These are phyloP conservation scores for Brachionus rotundiformis DNA, from an alignment of 1,140 invertebrate species.

Conservation along the genomic window DNA sequence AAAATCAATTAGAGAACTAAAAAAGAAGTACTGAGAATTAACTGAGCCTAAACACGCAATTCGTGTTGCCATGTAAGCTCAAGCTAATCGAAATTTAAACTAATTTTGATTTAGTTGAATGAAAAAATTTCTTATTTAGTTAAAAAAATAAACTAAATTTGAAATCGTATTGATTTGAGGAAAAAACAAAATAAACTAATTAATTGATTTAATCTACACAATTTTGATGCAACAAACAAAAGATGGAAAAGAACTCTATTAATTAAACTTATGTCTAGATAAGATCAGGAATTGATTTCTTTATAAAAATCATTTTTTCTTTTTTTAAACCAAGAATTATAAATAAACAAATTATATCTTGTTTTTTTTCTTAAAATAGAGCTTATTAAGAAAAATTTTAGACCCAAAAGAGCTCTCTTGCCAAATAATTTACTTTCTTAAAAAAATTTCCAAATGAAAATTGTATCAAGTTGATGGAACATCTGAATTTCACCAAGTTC, in stretches of 20 bases:
- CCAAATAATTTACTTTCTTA: too few relatives aligned
- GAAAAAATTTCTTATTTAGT: background rate
- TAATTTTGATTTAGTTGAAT: slow-evolving; percentile 29
- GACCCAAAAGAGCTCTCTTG: background rate
- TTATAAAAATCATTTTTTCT: background rate
- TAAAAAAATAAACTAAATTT: slow-evolving; percentile 25
- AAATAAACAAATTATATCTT: slow-evolving; percentile 45
- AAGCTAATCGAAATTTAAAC: background rate
- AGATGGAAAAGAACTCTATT: slow-evolving; percentile 8
- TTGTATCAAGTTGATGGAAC: too few relatives aligned
- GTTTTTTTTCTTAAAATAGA: background rate
- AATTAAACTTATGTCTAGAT: slow-evolving; percentile 49
- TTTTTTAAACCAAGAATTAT: background rate
- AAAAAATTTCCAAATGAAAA: too few relatives aligned
- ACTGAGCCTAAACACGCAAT: background rate
- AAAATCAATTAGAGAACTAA: background rate
- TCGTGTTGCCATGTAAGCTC: background rate
- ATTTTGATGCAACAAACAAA: background rate
- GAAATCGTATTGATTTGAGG: slow-evolving; percentile 10
- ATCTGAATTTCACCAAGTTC: background rate
- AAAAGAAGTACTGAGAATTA: background rate
- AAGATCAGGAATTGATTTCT: slow-evolving; percentile 43
- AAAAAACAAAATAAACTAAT: slow-evolving; percentile 40
- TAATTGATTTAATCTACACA: slow-evolving; percentile 45
- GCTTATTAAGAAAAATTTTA: background rate